Evolutionary conservation across 2,797 vertebrate species (phyloP).

Genomic region (Mus minutoides): DNA sequence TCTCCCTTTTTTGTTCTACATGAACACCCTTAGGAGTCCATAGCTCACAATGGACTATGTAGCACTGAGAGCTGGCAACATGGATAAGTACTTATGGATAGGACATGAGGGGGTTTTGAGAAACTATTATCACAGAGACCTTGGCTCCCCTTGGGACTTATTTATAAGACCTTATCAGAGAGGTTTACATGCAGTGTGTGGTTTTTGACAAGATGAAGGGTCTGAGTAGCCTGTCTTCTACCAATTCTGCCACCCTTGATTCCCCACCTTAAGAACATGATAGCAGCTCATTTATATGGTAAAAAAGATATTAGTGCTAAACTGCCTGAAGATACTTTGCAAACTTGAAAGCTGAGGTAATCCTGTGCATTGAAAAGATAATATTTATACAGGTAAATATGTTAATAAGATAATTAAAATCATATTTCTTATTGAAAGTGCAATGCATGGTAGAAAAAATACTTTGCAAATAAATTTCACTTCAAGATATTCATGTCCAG

Average conservation of each 20-base stretch:
- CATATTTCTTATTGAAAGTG: not conserved
- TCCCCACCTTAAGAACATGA: not conserved
- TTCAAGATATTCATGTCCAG: not conserved
- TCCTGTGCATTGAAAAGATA: not conserved
- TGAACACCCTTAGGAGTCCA: constrained; percentile 63
- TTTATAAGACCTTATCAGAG: constrained; percentile 75
- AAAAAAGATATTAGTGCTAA: not conserved
- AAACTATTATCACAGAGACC: constrained; percentile 73
- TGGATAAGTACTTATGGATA: constrained; percentile 54
- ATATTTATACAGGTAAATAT: not conserved
- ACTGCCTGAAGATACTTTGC: not conserved
- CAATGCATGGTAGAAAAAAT: not conserved
- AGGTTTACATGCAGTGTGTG: constrained; percentile 18
- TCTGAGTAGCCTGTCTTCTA: not conserved
- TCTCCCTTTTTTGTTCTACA: constrained; percentile 42
- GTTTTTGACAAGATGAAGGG: not conserved
- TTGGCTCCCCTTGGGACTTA: constrained; percentile 64
- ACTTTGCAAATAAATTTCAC: not conserved
- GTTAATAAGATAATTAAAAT: not conserved
- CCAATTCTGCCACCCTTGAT: not conserved
- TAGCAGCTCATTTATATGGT: not conserved
- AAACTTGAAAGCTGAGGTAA: not conserved
- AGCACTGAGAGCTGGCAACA: not conserved
- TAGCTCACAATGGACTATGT: constrained; percentile 26
- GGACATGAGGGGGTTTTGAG: not conserved